Conservation (phyloP, 2,797 vertebrate genomes). For the Nyctalus aviator region DNA sequence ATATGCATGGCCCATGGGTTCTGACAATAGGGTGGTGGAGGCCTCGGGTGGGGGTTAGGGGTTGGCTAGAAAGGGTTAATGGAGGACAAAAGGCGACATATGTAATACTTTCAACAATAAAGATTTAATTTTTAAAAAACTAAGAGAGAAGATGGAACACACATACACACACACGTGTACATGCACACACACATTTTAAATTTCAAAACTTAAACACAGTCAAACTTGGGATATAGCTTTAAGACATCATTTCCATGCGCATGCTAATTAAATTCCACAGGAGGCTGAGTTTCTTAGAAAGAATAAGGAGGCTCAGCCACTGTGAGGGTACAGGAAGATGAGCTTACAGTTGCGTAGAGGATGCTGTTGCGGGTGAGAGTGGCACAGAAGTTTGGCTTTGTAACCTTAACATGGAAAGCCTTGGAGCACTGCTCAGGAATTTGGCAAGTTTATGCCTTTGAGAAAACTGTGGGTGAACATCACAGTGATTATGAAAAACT, state of each 20-base stretch:
- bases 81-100: too few relatives aligned
- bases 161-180: background rate
- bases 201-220: background rate
- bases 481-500: background rate
- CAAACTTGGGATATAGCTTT: background rate
- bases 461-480: slow-evolving; percentile 16
- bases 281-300: background rate
- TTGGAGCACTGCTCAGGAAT: slow-evolving; percentile 33
- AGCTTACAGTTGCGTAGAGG: accelerated
- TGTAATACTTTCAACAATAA: too few relatives aligned
- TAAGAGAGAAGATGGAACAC: background rate
- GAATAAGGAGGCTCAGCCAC: background rate
- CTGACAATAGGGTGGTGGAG: too few relatives aligned
- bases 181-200: background rate
- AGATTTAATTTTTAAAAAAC: too few relatives aligned
- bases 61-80: too few relatives aligned
- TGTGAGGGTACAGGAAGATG: background rate
- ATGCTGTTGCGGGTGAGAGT: background rate
- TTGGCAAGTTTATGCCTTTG: background rate
- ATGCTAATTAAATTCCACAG: background rate
- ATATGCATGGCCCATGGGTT: too few relatives aligned
- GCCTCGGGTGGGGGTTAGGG: too few relatives aligned
- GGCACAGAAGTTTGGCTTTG: background rate
- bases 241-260: background rate
- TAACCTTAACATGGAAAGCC: background rate